phyloP scores from a whole-genome alignment of 1,140 invertebrate species.

The Drosophila parvula region DNA sequence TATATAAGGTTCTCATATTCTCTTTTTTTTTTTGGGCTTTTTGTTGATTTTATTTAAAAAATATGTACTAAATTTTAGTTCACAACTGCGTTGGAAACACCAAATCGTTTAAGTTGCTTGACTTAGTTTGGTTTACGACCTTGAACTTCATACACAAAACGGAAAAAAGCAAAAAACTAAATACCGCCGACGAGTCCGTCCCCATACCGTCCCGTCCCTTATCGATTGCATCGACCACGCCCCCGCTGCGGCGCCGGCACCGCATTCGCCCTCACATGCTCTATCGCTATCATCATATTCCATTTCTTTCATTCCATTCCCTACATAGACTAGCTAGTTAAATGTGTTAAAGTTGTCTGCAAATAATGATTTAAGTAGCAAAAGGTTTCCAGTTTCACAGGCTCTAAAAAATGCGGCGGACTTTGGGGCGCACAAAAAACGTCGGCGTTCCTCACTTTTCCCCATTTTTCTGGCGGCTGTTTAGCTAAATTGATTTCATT shows the following conservation, averaged over 20 bases:
- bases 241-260: slow-evolving; percentile 55
- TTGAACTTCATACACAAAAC: slow-evolving; percentile 52
- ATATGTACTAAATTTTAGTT: slow-evolving; percentile 81
- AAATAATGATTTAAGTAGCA: slow-evolving; percentile 54
- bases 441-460: slow-evolving; percentile 24
- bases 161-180: slow-evolving; percentile 21
- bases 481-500: slow-evolving; percentile 31
- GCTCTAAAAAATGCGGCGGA: slow-evolving; percentile 50
- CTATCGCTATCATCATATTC: slow-evolving; percentile 6
- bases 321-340: slow-evolving; percentile 72
- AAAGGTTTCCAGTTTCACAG: slow-evolving; percentile 35
- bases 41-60: slow-evolving; percentile 70
- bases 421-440: not conserved
- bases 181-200: slow-evolving; percentile 9
- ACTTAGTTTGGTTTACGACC: slow-evolving; percentile 77
- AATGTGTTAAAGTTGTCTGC: slow-evolving; percentile 43
- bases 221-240: slow-evolving; percentile 33
- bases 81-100: slow-evolving; percentile 81
- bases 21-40: slow-evolving; percentile 49
- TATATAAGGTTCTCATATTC: slow-evolving; percentile 28
- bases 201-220: slow-evolving; percentile 1
- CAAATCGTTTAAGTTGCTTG: slow-evolving; percentile 75
- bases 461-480: slow-evolving; percentile 7
- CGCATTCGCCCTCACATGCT: slow-evolving; percentile 44
- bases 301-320: slow-evolving; percentile 31